Conservation (phyloP, 2,113 vertebrate genomes). For the Tiliqua scincoides region DNA sequence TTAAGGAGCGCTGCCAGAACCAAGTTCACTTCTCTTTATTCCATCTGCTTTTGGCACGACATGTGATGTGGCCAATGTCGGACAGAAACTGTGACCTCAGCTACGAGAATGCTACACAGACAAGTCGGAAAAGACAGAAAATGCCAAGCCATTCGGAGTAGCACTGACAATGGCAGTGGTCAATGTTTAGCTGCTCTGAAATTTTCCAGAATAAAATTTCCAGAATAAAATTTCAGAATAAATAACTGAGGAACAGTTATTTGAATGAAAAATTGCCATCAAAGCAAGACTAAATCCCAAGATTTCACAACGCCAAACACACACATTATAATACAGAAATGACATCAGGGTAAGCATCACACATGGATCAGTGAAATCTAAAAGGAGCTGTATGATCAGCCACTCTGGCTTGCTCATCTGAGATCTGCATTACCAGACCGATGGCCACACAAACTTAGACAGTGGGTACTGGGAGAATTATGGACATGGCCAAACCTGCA, state of each 20-base stretch:
- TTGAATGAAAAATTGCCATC: fast-evolving
- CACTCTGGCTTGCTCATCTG: conserved; percentile 11
- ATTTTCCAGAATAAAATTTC: neutral
- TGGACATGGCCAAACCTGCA: conserved; percentile 11
- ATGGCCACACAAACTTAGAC: conserved; percentile 50
- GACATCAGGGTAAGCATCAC: conserved; percentile 28
- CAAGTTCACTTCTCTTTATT: conserved; percentile 12
- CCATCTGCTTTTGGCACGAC: neutral
- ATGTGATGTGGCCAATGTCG: neutral
- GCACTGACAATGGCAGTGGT: neutral
- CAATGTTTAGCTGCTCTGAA: neutral
- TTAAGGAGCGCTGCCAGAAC: neutral
- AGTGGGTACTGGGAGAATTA: conserved; percentile 25
- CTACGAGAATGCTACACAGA: neutral
- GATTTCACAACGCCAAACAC: neutral
- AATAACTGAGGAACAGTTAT: neutral
- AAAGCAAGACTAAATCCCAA: neutral
- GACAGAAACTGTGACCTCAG: neutral
- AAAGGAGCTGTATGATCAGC: neutral
- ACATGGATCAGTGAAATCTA: neutral
- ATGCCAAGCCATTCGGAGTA: neutral
- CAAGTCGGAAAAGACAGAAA: neutral
- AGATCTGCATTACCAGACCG: conserved; percentile 44
- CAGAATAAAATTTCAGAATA: too few species aligned
- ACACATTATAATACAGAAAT: neutral